Conservation (phyloP, 2,888 invertebrate genomes). For the Cheilosia urbana region DNA sequence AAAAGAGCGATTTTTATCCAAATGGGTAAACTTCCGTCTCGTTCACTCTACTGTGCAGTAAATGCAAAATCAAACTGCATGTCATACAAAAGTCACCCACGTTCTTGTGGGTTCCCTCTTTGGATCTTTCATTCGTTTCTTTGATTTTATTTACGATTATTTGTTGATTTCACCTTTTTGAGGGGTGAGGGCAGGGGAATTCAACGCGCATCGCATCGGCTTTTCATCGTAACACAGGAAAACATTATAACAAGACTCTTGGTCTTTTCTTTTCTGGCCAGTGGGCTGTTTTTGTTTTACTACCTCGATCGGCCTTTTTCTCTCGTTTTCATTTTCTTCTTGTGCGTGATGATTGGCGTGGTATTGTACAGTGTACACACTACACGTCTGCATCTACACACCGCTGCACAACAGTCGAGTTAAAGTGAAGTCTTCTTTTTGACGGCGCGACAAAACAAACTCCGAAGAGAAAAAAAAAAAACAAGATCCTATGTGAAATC, state of each 20-base stretch:
- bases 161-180: constrained; percentile 54
- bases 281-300: constrained; percentile 10
- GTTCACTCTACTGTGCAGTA: constrained; percentile 13
- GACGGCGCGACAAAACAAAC: constrained; percentile 46
- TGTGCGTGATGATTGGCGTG: constrained; percentile 61
- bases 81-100: constrained; percentile 55
- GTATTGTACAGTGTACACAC: background rate
- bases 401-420: constrained; percentile 45
- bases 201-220: constrained; percentile 18
- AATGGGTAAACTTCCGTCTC: background rate
- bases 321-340: constrained; percentile 40
- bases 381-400: constrained; percentile 6
- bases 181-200: no score
- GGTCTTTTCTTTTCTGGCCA: background rate
- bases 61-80: constrained; percentile 41
- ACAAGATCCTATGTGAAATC: constrained; percentile 42
- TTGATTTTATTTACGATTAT: constrained; percentile 44
- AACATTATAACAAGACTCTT: constrained; percentile 13
- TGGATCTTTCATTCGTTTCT: constrained; percentile 1
- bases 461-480: constrained; percentile 33
- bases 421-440: constrained; percentile 49
- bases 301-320: constrained; percentile 5
- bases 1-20: constrained; percentile 11
- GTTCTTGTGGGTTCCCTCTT: constrained; percentile 19
- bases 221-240: constrained; percentile 7